Evolutionary conservation across 2,113 vertebrate species (phyloP).

Genomic region (Microtus pennsylvanicus): DNA sequence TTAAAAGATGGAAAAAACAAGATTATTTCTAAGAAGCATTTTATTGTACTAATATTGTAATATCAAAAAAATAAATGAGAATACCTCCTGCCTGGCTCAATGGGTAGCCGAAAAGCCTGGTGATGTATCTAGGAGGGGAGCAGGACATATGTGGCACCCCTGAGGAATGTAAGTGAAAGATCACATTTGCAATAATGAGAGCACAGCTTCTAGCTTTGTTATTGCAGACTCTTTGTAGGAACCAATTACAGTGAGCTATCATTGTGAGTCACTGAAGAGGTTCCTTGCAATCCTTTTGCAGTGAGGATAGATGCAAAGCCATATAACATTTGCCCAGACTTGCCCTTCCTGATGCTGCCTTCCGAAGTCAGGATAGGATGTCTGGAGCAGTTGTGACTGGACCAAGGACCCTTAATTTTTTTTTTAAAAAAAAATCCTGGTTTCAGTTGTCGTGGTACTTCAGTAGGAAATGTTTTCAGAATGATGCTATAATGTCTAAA

Average conservation of each 20-base stretch:
- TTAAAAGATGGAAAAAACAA: background rate
- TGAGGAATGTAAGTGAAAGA: background rate
- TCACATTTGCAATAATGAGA: background rate
- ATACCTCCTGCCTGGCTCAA: background rate
- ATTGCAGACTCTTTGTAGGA: background rate
- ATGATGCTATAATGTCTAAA: background rate
- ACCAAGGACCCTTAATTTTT: background rate
- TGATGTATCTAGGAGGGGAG: background rate
- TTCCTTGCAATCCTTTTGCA: no score
- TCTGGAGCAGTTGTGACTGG: background rate
- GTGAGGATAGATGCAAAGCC: background rate
- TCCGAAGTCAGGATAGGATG: background rate
- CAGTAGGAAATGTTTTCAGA: no score
- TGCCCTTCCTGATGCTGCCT: background rate
- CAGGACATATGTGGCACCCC: background rate
- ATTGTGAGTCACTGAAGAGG: background rate
- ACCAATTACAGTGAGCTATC: no score
- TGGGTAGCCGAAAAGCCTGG: background rate
- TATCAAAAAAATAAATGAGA: background rate
- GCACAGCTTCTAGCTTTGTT: background rate
- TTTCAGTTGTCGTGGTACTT: background rate
- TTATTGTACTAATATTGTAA: background rate
- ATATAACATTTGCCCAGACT: background rate
- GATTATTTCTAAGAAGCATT: background rate
- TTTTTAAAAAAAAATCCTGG: background rate